Evolutionary conservation across 2,888 invertebrate genomes (phyloP).

Genomic region (Drosophila quasianomalipes): DNA sequence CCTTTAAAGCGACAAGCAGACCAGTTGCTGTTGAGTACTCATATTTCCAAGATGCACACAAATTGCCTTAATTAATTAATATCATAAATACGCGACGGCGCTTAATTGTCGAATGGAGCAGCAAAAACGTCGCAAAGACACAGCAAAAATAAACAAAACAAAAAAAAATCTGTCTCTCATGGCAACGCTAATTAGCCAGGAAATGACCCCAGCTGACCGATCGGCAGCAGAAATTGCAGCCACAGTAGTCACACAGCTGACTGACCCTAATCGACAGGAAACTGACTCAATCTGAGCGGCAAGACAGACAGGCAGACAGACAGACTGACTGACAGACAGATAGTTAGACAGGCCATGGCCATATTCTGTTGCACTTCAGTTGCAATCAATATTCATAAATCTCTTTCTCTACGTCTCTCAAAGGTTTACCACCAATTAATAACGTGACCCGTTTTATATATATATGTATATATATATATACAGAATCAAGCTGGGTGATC

Average conservation of each 20-base stretch:
- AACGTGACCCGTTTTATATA: constrained; percentile 77
- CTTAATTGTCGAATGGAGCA: constrained; percentile 68
- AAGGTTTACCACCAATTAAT: constrained; percentile 80
- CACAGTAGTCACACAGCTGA: constrained; percentile 62
- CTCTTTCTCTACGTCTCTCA: constrained; percentile 40
- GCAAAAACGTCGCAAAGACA: constrained; percentile 24
- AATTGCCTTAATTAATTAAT: constrained; percentile 81
- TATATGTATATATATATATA: background rate
- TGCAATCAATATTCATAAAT: constrained; percentile 82
- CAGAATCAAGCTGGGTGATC: constrained; percentile 80
- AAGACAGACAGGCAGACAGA: constrained; percentile 3
- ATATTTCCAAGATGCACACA: constrained; percentile 64
- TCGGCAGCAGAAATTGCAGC: constrained; percentile 50
- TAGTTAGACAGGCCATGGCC: constrained; percentile 44
- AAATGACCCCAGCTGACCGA: constrained; percentile 83
- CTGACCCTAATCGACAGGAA: constrained; percentile 80
- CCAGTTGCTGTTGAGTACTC: constrained; percentile 36
- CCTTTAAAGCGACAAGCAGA: constrained; percentile 20
- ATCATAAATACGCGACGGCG: constrained; percentile 79
- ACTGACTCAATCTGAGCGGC: constrained; percentile 76
- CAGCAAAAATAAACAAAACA: constrained; percentile 28
- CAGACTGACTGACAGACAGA: constrained; percentile 3
- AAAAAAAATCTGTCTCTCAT: constrained; percentile 44
- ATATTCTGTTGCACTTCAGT: constrained; percentile 66
- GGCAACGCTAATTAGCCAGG: constrained; percentile 83